Conservation (phyloP, 92 coral and sea anemone genomes). For the Ricordea florida region DNA sequence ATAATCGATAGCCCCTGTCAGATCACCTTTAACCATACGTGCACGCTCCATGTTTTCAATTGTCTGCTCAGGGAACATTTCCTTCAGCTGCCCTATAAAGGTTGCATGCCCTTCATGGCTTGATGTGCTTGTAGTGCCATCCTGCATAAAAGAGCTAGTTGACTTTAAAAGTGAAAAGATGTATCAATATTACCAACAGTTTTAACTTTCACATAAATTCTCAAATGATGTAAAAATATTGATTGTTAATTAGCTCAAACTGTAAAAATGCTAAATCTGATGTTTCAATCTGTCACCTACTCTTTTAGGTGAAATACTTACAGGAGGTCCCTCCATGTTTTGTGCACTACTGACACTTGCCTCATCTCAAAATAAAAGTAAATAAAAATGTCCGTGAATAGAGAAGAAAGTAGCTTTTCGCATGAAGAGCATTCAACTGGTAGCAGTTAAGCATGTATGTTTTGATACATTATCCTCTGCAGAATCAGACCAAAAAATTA, state of each 20-base stretch:
- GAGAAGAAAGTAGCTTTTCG: slow-evolving; percentile 1
- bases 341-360: slow-evolving; percentile 20
- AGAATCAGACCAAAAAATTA: slow-evolving; percentile 12
- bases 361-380: slow-evolving; percentile 5
- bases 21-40: slow-evolving; percentile 4
- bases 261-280: slow-evolving; percentile 9
- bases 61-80: slow-evolving; percentile 5
- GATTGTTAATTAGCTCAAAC: not conserved
- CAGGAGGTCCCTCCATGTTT: slow-evolving; percentile 16
- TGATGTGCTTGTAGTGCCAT: not conserved
- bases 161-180: slow-evolving; percentile 1
- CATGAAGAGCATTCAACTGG: slow-evolving; percentile 10
- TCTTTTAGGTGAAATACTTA: slow-evolving; percentile 13
- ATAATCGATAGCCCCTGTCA: not conserved
- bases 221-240: not conserved
- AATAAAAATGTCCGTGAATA: not conserved
- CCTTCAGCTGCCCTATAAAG: slow-evolving; percentile 13
- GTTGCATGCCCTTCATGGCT: slow-evolving; percentile 11
- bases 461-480: slow-evolving; percentile 10
- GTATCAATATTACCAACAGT: slow-evolving; percentile 4
- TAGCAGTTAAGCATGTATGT: slow-evolving; percentile 10
- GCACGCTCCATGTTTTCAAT: not conserved
- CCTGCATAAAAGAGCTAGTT: slow-evolving; percentile 12
- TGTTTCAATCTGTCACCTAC: not conserved
- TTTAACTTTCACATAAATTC: not conserved